These are phyloP conservation scores for Melolontha melolontha DNA, from an alignment of 2,888 invertebrate species.

Conservation along the genomic window DNA sequence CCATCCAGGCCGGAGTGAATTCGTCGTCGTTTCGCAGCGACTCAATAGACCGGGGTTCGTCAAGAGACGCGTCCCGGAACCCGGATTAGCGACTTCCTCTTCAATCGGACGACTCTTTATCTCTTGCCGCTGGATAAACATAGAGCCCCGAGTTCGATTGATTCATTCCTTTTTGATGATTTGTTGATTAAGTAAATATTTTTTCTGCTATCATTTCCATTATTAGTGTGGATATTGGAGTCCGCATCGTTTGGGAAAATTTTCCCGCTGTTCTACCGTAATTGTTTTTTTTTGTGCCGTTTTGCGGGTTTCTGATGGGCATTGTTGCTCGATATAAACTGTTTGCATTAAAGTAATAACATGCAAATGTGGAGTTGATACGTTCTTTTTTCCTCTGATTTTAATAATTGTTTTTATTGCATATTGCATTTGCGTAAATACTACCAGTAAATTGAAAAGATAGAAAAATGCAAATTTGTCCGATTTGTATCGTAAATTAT, in stretches of 20 bases:
- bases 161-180: constrained; percentile 28
- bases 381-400: constrained; percentile 1
- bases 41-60: not conserved
- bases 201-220: constrained; percentile 35
- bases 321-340: constrained; percentile 25
- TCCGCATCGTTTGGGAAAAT: not conserved
- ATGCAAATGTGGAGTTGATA: constrained; percentile 24
- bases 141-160: not conserved
- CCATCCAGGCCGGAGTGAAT: too few species aligned
- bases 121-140: constrained; percentile 19
- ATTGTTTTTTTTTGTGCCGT: constrained; percentile 25
- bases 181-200: constrained; percentile 38
- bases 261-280: constrained; percentile 1
- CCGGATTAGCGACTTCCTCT: constrained; percentile 28
- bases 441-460: too few species aligned
- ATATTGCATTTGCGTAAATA: too few species aligned
- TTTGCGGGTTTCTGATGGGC: not conserved
- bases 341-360: constrained; percentile 32
- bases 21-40: too few species aligned
- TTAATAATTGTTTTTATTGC: constrained; percentile 21
- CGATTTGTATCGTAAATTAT: too few species aligned
- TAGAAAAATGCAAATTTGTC: too few species aligned
- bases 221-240: constrained; percentile 32
- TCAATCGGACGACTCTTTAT: constrained; percentile 13
- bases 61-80: not conserved